A percentile compares a stretch with the other conserved stretches of the same genome.
phyloP scores from a whole-genome alignment of 2,113 vertebrate genomes.

The Pogona vitticeps region DNA sequence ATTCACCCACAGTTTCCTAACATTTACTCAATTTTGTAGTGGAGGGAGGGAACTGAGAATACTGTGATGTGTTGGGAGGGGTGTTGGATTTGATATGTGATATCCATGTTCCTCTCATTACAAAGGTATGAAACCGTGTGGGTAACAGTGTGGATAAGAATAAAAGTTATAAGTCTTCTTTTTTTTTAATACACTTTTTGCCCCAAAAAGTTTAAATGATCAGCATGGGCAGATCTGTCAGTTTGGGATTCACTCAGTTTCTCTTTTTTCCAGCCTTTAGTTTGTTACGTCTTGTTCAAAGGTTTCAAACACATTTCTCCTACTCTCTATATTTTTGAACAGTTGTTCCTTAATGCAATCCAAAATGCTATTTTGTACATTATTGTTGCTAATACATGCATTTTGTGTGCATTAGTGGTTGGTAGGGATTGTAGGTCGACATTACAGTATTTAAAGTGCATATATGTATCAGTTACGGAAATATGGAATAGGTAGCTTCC shows the following conservation, averaged over 20 bases:
- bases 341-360: neutral
- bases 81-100: neutral
- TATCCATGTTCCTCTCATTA: neutral
- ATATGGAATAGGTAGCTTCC: neutral
- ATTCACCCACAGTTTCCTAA: neutral
- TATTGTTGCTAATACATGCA: neutral
- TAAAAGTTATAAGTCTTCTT: too few relatives aligned
- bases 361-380: neutral
- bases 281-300: neutral
- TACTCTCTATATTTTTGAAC: neutral
- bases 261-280: neutral
- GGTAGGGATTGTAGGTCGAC: too few relatives aligned
- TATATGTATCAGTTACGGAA: neutral
- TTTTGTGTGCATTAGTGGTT: neutral
- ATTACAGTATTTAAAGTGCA: too few relatives aligned
- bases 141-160: neutral
- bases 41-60: neutral
- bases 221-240: neutral
- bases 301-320: neutral
- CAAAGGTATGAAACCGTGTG: neutral
- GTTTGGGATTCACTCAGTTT: neutral
- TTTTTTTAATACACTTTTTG: too few relatives aligned
- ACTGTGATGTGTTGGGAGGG: neutral
- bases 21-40: neutral
- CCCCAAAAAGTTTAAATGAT: neutral